Evolutionary conservation across 23 tunicate genomes (phyloP).

Genomic region (Trididemnum clinides): DNA sequence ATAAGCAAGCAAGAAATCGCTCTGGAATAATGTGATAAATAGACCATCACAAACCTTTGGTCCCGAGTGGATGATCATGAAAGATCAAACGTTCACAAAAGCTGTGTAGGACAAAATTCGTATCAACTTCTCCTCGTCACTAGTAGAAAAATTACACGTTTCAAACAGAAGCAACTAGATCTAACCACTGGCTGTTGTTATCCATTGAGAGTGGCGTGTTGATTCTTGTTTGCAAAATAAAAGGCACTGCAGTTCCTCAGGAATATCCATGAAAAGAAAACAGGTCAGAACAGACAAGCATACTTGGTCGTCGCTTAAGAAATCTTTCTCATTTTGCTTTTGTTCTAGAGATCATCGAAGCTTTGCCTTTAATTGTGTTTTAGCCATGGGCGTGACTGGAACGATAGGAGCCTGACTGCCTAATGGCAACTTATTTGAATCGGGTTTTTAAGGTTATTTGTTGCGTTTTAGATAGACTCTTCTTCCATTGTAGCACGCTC

Average conservation of each 20-base stretch:
- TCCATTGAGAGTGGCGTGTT: background rate
- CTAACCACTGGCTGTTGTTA: background rate
- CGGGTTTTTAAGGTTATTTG: too few relatives aligned
- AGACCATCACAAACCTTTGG: background rate
- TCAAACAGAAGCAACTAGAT: background rate
- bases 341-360: too few relatives aligned
- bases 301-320: background rate
- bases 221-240: background rate
- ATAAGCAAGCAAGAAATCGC: too few relatives aligned
- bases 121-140: background rate
- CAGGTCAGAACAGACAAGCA: background rate
- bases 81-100: too few relatives aligned
- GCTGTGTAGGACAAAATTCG: background rate
- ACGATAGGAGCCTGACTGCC: too few relatives aligned
- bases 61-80: too few relatives aligned
- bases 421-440: too few relatives aligned
- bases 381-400: too few relatives aligned
- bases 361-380: too few relatives aligned
- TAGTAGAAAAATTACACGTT: background rate
- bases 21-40: background rate
- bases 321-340: too few relatives aligned
- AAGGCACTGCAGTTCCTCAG: too few relatives aligned
- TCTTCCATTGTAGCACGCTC: background rate
- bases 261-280: too few relatives aligned
- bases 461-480: background rate